phyloP scores from a whole-genome alignment of 2,113 vertebrate species.

The Perognathus longimembris region DNA sequence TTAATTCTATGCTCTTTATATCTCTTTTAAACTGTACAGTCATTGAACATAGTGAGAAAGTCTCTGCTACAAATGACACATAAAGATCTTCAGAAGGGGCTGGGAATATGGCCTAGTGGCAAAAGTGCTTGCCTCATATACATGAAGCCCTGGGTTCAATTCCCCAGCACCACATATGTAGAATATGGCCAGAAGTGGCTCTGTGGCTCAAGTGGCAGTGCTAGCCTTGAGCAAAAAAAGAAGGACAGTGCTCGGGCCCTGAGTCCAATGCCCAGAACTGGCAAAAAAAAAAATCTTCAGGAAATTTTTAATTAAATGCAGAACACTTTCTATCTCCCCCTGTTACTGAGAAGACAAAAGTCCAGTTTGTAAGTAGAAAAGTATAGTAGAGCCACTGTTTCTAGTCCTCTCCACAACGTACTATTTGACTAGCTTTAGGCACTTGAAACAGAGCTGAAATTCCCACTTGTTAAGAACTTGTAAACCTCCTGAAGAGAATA shows the following conservation, averaged over 20 bases:
- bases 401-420: constrained; percentile 17
- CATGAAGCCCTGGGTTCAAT: too few relatives aligned
- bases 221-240: too few relatives aligned
- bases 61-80: constrained; percentile 2
- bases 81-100: constrained; percentile 35
- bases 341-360: not conserved
- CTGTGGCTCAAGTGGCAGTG: too few relatives aligned
- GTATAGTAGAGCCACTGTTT: not conserved
- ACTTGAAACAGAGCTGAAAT: constrained; percentile 50
- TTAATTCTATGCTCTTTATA: constrained; percentile 39
- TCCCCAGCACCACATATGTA: too few relatives aligned
- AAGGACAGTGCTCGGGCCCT: too few relatives aligned
- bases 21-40: not conserved
- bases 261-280: too few relatives aligned
- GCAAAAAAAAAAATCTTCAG: not conserved
- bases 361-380: constrained; percentile 22
- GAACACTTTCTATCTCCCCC: not conserved
- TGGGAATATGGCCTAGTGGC: too few relatives aligned
- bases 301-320: constrained; percentile 21
- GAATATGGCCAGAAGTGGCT: too few relatives aligned
- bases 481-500: constrained; percentile 52
- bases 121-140: too few relatives aligned
- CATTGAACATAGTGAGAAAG: not conserved
- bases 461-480: constrained; percentile 40
- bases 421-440: constrained; percentile 26